Percentiles rank a stretch among this genome's conserved stretches.
These are phyloP conservation scores for Bombyx huttoni DNA, from an alignment of 2,888 invertebrate species.

Conservation along the genomic window DNA sequence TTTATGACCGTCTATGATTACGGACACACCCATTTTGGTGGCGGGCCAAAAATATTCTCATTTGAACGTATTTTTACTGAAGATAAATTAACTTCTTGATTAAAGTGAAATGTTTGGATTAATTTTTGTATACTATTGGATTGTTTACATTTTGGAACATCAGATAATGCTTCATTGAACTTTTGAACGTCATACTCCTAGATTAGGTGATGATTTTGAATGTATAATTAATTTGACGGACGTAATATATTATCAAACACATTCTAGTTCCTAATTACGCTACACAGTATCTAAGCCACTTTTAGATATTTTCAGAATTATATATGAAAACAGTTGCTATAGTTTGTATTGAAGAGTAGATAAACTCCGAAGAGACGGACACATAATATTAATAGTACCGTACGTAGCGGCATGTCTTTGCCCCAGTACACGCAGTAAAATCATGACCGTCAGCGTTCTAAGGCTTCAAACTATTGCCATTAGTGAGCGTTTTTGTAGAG, in stretches of 20 bases:
- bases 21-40: not conserved
- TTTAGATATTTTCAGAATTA: too few species aligned
- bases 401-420: too few species aligned
- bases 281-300: too few species aligned
- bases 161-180: not conserved
- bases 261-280: not conserved
- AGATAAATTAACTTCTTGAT: not conserved
- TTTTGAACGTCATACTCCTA: not conserved
- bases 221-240: not conserved
- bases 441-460: too few species aligned
- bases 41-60: not conserved
- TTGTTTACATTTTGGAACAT: not conserved
- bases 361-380: too few species aligned
- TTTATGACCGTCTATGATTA: not conserved
- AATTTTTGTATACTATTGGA: not conserved
- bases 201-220: not conserved
- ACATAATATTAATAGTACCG: too few species aligned
- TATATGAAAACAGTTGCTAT: too few species aligned
- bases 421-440: too few species aligned
- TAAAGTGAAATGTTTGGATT: not conserved
- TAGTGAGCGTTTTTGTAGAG: too few species aligned
- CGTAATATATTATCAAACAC: not conserved
- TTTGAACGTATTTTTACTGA: not conserved
- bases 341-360: too few species aligned
- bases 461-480: too few species aligned